Evolutionary conservation across 1,140 invertebrate genomes (phyloP).

Genomic region (Gyrodactylus bullatarudis): DNA sequence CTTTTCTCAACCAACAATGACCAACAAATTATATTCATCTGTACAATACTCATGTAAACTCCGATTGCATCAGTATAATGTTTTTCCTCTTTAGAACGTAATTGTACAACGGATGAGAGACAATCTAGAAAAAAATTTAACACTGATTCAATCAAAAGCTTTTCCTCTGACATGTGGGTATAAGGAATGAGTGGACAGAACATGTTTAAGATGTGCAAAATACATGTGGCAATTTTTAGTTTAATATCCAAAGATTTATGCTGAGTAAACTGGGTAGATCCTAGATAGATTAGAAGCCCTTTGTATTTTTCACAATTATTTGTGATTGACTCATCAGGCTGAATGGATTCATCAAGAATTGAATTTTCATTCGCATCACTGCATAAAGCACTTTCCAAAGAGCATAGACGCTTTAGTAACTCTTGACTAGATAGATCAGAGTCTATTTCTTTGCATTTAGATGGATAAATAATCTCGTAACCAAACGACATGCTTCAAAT

Average conservation of each 20-base stretch:
- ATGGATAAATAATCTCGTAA: not conserved
- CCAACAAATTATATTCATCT: not conserved
- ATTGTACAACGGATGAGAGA: not conserved
- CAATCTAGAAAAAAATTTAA: not conserved
- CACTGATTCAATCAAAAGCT: not conserved
- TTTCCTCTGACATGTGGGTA: not conserved
- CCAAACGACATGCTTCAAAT: not conserved
- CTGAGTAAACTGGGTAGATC: not conserved
- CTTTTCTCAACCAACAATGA: not conserved
- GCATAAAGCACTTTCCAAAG: not conserved
- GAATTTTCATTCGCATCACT: not conserved
- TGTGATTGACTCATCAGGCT: not conserved
- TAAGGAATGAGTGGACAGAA: not conserved
- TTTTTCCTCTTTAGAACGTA: not conserved
- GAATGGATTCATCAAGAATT: not conserved
- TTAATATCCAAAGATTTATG: not conserved
- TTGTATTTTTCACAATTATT: not conserved
- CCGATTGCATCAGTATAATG: not conserved
- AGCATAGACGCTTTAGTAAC: not conserved
- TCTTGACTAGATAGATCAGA: not conserved
- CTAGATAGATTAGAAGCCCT: not conserved
- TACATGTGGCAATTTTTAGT: not conserved
- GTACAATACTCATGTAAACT: not conserved
- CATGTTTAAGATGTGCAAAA: not conserved
- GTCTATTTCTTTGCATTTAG: not conserved